Base-by-base conservation (phyloP, 2,113 vertebrate genomes). In the Leptocoma aspasia region DNA sequence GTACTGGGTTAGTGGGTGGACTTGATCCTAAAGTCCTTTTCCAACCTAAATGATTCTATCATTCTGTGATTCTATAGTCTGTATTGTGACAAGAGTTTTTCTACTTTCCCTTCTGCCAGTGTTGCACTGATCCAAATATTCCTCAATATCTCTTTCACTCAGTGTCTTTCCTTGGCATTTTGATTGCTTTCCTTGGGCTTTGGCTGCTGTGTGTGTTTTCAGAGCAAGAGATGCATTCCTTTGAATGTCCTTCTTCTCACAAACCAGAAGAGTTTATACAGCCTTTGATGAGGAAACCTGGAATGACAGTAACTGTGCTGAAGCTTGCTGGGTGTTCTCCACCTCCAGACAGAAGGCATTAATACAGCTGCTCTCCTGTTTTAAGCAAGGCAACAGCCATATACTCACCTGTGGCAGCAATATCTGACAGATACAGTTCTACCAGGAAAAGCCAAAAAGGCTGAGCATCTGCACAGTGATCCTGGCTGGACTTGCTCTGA, bases 401-500 rank as follows among this genome's bases (percentile, higher is more conserved):
- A n/a, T n/a, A 59, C 63, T 47, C 42, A 83, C 24, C 17, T 28
- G 39, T 71, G 68, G 7, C 22, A 81, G 13, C 20, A 82, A 12
- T 7, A 57, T 23, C 11, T 71, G 70, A 44, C 0, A 7, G 31
- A 56, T 20, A 53, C 20, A 72, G 31, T 37, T 80, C 31, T 54
- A 24, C 14, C 28, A 72, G 63, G 13, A 61, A 66, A 88, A 57
- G 57, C 2, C 1, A 0, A 50, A 44, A 60, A 73, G 18, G 21
- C 31, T 24, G 2, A 2, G 15, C 18, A 6, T 26, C 15, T 0
- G 0, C 20, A 10, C 39, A 7, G 1, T 10, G 9, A 31, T 49
- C 20, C 71, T 64, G 23, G 35, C 23, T 53, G 45, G 64, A n/a
- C 45, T 42, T 42, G 28, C 59, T 57, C 70, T 72, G 70, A 42